Evolutionary conservation across 1,140 invertebrate genomes (phyloP), one percentile per base, ranked within the genome.

Genomic region (Lethocerus indicus): DNA sequence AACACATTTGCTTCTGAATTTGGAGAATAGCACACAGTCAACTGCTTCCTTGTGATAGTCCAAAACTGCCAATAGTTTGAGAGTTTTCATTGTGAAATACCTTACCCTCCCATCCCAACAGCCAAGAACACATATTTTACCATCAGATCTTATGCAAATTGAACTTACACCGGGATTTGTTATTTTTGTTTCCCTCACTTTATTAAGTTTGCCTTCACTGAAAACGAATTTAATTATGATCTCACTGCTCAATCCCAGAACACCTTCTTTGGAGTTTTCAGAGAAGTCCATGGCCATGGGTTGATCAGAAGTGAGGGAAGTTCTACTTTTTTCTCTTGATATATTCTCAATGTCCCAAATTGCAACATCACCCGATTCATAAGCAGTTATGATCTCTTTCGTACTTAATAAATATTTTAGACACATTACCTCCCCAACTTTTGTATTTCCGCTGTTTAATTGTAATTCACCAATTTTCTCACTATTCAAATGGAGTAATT

Each of bases 51-150:
- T 44, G 20, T 44, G 42, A 44, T 81, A 75, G 28, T 74, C 75
- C 13, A 89, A 64, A 51, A 87, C 78, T 7, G 77, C 85, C 42
- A 90, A 60, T 2, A 79, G 74, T 41, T 79, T 71, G 9, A 87
- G 61, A 48, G 73, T 81, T 60, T 83, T 85, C 74, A 79, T 81
- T 4, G 83, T 81, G 62, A 79, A 88, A 53, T 88, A 70, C 58
- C 83, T 67, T 36, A 87, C 68, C 42, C 74, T 71, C 3, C 76
- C 75, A 60, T 89, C 85, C 79, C 80, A 86, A 20, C 83, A 78
- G 28, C 76, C 84, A 21, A 72, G 69, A 20, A 76, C 74, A 59
- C 88, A 76, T 5, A 89, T 75, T 63, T 81, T 85, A 12, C 75
- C 69, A 67, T 88, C 84, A 0, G 64, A 57, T 48, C 83, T 69